phyloP scores from a whole-genome alignment of 23 tunicate genomes.

The Ciona savignyi region DNA sequence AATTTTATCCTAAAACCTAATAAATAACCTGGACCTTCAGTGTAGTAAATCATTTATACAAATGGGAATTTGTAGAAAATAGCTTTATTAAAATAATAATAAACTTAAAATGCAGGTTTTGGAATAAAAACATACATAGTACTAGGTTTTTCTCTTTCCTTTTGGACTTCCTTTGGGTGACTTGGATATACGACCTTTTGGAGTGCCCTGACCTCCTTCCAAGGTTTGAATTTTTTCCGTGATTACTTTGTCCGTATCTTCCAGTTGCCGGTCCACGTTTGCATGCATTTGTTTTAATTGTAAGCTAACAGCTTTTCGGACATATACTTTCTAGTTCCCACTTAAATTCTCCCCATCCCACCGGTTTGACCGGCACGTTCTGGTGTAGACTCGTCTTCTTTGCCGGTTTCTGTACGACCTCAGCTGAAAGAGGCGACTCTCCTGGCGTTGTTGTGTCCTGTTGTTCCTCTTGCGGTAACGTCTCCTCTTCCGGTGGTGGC shows the following conservation, averaged over 20 bases:
- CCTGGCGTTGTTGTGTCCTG: not conserved
- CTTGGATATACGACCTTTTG: conserved; percentile 34
- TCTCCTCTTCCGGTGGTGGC: conserved; percentile 33
- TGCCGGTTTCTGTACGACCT: not conserved
- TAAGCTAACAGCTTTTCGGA: conserved; percentile 67
- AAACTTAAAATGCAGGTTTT: not conserved
- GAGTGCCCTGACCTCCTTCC: conserved; percentile 42
- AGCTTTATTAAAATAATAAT: conserved; percentile 1
- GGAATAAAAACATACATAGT: not conserved
- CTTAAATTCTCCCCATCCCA: conserved; percentile 13
- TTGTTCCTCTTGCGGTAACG: not conserved
- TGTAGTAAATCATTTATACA: not conserved
- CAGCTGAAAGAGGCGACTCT: not conserved
- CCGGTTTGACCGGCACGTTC: not conserved
- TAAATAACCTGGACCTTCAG: too few relatives aligned
- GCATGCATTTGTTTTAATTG: conserved; percentile 72
- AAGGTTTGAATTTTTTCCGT: conserved; percentile 54
- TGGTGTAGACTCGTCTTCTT: not conserved
- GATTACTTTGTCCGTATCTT: conserved; percentile 66
- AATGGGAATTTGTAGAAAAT: not conserved
- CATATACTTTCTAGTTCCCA: conserved; percentile 65
- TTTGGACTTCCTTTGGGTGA: conserved; percentile 78
- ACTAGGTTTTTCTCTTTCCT: conserved; percentile 41
- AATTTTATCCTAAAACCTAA: conserved; percentile 23
- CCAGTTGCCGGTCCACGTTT: conserved; percentile 68